phyloP scores from a whole-genome alignment of 2,113 vertebrate genomes.

The Catharus bicknelli region DNA sequence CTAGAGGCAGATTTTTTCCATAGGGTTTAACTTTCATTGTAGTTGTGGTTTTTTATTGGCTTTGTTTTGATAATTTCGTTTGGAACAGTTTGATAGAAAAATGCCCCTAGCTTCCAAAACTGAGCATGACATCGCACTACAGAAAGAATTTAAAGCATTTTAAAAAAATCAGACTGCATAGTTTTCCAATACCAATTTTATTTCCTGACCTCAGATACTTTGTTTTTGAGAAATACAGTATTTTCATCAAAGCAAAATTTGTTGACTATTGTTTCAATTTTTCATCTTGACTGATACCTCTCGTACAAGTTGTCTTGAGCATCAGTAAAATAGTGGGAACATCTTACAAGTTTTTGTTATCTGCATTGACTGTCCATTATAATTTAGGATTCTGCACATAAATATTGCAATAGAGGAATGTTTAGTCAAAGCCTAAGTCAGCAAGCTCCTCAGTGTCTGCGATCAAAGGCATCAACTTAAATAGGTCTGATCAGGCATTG shows the following conservation, averaged over 20 bases:
- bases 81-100: slow-evolving; percentile 40
- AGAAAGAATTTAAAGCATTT: neutral
- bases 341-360: slow-evolving; percentile 54
- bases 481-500: slow-evolving; percentile 74
- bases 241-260: slow-evolving; percentile 18
- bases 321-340: neutral
- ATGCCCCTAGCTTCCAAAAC: slow-evolving; percentile 46
- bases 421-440: slow-evolving; percentile 68
- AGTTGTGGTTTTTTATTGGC: neutral
- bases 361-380: slow-evolving; percentile 71
- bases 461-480: slow-evolving; percentile 79
- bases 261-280: neutral
- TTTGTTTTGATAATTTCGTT: slow-evolving; percentile 64
- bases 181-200: neutral
- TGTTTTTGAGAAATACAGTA: slow-evolving; percentile 31
- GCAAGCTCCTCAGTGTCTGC: slow-evolving; percentile 59
- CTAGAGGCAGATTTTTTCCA: slow-evolving; percentile 65
- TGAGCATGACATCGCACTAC: neutral
- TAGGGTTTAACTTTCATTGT: slow-evolving; percentile 62
- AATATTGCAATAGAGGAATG: slow-evolving; percentile 64
- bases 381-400: slow-evolving; percentile 62
- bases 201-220: slow-evolving; percentile 24
- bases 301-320: neutral
- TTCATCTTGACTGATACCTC: slow-evolving; percentile 6
- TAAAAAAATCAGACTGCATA: neutral